Conservation (phyloP, 2,797 vertebrate species). For the Tragopan temminckii region DNA sequence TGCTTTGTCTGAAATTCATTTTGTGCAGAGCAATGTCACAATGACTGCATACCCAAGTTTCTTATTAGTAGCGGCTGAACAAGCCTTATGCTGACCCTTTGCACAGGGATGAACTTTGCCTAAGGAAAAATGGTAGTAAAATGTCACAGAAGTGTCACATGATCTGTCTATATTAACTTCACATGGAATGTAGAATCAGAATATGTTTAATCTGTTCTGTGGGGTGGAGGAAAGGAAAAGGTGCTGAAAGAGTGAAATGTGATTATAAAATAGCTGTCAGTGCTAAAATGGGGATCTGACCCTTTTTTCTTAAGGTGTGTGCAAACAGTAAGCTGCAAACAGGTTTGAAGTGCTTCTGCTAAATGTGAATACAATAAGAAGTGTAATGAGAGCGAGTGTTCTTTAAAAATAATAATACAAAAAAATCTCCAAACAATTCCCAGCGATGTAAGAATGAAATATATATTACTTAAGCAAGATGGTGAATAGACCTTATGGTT, state of each 20-base stretch:
- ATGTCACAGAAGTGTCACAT: not conserved
- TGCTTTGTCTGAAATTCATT: not conserved
- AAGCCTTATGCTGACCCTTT: slow-evolving; percentile 23
- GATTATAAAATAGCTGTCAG: not conserved
- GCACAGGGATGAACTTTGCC: slow-evolving; percentile 1
- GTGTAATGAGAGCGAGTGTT: not conserved
- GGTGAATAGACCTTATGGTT: not conserved
- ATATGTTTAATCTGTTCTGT: not conserved
- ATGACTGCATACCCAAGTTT: not conserved
- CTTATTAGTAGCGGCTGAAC: not conserved
- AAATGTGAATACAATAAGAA: not conserved
- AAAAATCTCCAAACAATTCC: not conserved
- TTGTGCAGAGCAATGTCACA: not conserved
- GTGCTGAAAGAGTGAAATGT: not conserved
- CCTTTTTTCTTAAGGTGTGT: not conserved
- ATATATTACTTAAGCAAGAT: not conserved
- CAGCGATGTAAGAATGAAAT: rapidly evolving
- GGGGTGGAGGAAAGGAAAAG: not conserved
- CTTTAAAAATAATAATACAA: not conserved
- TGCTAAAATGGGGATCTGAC: slow-evolving; percentile 1
- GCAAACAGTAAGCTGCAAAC: not conserved
- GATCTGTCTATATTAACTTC: slow-evolving; percentile 5
- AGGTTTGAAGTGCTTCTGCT: not conserved
- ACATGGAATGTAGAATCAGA: not conserved
- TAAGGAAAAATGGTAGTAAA: slow-evolving; percentile 9